Percentiles rank a stretch among this genome's conserved stretches.
Evolutionary conservation across 2,113 vertebrate species (phyloP).

Genomic region (Synchiropus splendidus): DNA sequence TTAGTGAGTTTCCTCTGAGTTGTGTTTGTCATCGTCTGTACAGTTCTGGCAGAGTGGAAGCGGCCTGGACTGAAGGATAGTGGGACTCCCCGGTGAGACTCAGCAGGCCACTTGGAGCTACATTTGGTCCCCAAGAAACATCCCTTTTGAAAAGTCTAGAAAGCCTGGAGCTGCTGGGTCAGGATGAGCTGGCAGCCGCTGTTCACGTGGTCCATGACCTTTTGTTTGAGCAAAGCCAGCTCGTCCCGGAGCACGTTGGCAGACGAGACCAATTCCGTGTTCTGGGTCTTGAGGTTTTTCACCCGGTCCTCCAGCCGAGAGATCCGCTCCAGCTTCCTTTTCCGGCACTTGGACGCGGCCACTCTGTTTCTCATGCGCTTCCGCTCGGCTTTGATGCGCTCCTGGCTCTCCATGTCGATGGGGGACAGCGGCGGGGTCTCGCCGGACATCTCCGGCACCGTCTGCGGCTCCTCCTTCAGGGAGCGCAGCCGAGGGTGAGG

Average conservation of each 20-base stretch:
- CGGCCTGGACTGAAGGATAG: conserved; percentile 17
- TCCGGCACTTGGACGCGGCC: conserved; percentile 95
- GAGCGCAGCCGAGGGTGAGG: conserved; percentile 73
- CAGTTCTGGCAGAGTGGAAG: conserved; percentile 5
- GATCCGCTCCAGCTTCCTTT: conserved; percentile 82
- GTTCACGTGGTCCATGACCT: conserved; percentile 99
- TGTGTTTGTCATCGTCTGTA: conserved; percentile 18
- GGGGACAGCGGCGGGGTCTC: conserved; percentile 91
- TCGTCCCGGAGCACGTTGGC: conserved; percentile 95
- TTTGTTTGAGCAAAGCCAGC: conserved; percentile 95
- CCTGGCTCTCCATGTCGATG: conserved; percentile 95
- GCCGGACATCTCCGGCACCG: conserved; percentile 88
- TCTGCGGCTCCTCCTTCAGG: conserved; percentile 93
- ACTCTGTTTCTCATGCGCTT: conserved; percentile 97
- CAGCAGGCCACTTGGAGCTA: conserved; percentile 23
- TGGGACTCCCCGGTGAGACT: conserved; percentile 11
- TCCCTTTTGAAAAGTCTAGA: conserved; percentile 59
- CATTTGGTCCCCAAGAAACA: conserved; percentile 52
- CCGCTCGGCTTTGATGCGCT: conserved; percentile 95
- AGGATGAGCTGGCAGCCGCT: conserved; percentile 96
- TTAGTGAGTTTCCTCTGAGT: conserved; percentile 8
- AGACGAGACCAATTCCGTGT: conserved; percentile 92
- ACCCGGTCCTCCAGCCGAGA: conserved; percentile 92
- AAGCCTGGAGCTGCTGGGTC: conserved; percentile 95
- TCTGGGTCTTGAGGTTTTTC: conserved; percentile 91